A percentile compares a stretch with the other conserved stretches of the same genome.
These are phyloP conservation scores for Opisthocomus hoazin DNA, from an alignment of 2,113 vertebrate genomes.

Conservation along the genomic window DNA sequence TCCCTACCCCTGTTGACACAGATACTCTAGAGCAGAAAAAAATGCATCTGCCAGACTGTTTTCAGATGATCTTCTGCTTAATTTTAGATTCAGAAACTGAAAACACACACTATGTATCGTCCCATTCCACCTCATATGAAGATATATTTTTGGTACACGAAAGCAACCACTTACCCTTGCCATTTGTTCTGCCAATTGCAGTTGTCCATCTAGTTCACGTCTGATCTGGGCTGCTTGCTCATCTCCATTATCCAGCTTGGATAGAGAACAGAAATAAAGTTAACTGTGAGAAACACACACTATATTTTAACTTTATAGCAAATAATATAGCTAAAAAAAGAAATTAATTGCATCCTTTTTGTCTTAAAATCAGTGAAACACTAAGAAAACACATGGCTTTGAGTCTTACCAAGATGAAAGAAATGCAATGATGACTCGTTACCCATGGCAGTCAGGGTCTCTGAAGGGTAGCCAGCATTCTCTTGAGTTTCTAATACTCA, in stretches of 20 bases:
- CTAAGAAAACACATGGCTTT: neutral
- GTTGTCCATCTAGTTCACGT: slow-evolving; percentile 89
- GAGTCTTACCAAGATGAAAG: neutral
- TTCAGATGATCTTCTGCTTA: neutral
- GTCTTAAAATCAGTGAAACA: neutral
- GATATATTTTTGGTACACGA: neutral
- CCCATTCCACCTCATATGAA: neutral
- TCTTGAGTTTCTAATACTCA: neutral
- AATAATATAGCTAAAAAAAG: neutral
- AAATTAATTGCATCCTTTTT: neutral
- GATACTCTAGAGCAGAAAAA: neutral
- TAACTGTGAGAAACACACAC: neutral
- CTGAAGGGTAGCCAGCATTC: neutral
- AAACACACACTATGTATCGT: neutral
- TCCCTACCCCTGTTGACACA: neutral
- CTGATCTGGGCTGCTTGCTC: slow-evolving; percentile 98
- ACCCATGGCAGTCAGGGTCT: neutral
- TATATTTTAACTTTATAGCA: neutral
- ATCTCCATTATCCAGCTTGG: slow-evolving; percentile 92
- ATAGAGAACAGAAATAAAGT: slow-evolving; percentile 1
- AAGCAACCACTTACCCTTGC: slow-evolving; percentile 76
- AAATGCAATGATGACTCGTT: neutral
- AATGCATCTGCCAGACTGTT: neutral
- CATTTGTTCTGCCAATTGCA: slow-evolving; percentile 91
- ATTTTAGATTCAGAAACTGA: neutral